Evolutionary conservation across 2,797 vertebrate genomes (phyloP), one percentile per base, ranked within the genome.

Genomic region (Naso thynnoides): DNA sequence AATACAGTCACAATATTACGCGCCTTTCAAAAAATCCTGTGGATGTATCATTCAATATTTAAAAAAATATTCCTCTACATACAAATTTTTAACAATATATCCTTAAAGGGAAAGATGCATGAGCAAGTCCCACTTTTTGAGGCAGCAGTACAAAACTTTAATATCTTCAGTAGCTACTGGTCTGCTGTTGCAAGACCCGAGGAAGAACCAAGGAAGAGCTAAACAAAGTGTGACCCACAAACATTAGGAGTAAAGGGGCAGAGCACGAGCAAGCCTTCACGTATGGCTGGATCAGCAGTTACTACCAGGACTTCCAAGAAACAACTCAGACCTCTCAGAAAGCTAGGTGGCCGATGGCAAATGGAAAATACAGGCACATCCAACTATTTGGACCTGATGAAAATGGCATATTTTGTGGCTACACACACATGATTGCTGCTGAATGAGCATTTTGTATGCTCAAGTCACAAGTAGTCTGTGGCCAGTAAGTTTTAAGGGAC

Each of bases 311-410:
- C 55, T 18, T 21, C 16, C 27, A 24, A 23, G 47, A 49, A 77
- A 81, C 62, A 88, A 54, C 27, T 58, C 26, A 8, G 18, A 73
- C 63, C 64, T 77, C 67, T 81, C 56, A 76, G 64, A 26, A 19
- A 8, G 18, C 19, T 26, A 6, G 58, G 38, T 23, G 48, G 31
- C 57, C 49, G 0, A 18, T 27, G 23, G 78, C 5, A 4, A 15
- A 64, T 29, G 3, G 50, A 48, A 27, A 31, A 59, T 19, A 61
- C 8, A 41, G 68, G 49, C 69, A 59, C 52, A 60, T 79, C 69
- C 36, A 44, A 44, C 62, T 38, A 66, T 39, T 61, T 55, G 24
- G 61, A 45, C 19, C 49, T 53, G 27, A 42, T 1, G 2, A 62
- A 65, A 79, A 70, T 16, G 23, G 39, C 19, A 14, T 29, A 49